Base-by-base conservation (phyloP, 2,888 invertebrate species). In the Acronicta leporina region DNA sequence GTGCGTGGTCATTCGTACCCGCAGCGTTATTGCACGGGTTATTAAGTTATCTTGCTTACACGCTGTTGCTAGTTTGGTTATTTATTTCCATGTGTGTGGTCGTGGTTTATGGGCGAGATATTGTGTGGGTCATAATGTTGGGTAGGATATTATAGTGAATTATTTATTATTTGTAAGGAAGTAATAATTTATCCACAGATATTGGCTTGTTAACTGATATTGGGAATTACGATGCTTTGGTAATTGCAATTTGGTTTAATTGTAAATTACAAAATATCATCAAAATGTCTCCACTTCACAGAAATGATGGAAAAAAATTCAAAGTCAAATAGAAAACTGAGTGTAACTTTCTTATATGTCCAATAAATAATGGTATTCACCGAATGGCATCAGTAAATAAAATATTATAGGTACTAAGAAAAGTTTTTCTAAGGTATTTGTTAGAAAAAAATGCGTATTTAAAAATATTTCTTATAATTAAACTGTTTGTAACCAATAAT, bases 21-120 rank as follows among this genome's bases (percentile, higher is more conserved):
- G 49, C 58, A 41, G 64, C 61, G 75, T 75, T 72, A 77, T 72
- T 71, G 68, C 62, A 49, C 35, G 72, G 63, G 68, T 77, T 77
- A 76, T 75, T 77, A 78, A 77, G 68, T 77, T 77, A 77, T 77
- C 77, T 77, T 63, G 52, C 58, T 68, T 66, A 75, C 65, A 75
- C 57, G 60, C 38, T 75, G 64, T 68, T 67, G 30, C 65, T 52
- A 77, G 74, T 65, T 60, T 58, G 52, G 56, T 49, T 60, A 74
- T 68, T 75, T 74, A 71, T 71, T 63, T 54, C n/a, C 33, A 52
- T 66, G 54, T 43, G 49, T 35, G 15, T 63, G 16, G 14, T 66
- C 25, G 10, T 65, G 50, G 14, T 20, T 50, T 50, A 16, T 42
- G 42, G 35, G 9, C 43, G 30, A 7, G 35, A 58, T 65, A 54